Percentiles rank a stretch among this genome's conserved stretches.
Evolutionary conservation across 2,888 invertebrate species (phyloP).

Genomic region (Eurois occulta): DNA sequence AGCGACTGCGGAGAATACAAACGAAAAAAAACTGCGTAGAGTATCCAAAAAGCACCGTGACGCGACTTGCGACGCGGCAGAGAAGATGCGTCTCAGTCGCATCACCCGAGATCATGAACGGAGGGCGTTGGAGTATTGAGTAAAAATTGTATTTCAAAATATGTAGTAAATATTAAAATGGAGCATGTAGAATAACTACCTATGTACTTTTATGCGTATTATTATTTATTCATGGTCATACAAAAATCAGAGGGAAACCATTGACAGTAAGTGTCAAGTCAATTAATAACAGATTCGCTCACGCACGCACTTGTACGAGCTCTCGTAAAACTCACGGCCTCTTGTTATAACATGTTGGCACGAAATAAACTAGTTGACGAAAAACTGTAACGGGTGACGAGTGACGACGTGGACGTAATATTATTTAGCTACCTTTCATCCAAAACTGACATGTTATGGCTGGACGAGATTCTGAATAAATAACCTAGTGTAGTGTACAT

Average conservation of each 20-base stretch:
- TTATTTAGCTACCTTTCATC: neutral
- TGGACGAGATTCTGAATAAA: neutral
- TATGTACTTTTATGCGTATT: neutral
- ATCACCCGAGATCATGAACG: neutral
- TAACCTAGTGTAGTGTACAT: neutral
- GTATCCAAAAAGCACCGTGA: neutral
- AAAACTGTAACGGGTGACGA: neutral
- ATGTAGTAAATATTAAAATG: neutral
- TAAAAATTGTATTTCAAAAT: neutral
- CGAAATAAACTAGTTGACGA: neutral
- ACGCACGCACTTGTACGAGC: neutral
- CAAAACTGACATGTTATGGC: neutral
- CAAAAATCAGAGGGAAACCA: neutral
- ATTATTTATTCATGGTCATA: neutral
- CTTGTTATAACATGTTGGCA: constrained; percentile 5
- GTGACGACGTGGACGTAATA: neutral
- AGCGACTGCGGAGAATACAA: neutral
- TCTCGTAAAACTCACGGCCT: constrained; percentile 7
- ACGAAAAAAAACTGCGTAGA: neutral
- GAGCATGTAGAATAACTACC: too few relatives aligned
- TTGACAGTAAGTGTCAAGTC: neutral
- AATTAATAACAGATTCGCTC: neutral
- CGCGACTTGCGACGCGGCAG: neutral
- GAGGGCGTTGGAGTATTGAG: neutral
- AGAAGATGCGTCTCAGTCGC: neutral